phyloP scores from a whole-genome alignment of 2,113 vertebrate genomes.

The Callorhinus ursinus region DNA sequence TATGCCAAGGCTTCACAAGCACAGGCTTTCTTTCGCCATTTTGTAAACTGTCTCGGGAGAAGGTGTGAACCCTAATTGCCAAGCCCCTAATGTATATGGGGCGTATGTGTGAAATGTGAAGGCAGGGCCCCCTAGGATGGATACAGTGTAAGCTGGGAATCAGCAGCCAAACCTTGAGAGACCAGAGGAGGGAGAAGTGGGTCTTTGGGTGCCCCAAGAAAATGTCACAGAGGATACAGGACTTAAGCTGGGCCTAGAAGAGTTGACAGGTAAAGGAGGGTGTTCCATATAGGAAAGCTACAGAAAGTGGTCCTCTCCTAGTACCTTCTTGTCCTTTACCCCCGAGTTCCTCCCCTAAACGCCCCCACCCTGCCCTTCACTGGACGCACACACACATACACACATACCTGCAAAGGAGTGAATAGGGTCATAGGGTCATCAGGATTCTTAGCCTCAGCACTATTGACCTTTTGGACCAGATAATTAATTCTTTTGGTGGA shows the following conservation, averaged over 20 bases:
- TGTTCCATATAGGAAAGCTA: background rate
- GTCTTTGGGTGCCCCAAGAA: background rate
- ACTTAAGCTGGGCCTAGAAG: background rate
- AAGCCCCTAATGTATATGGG: background rate
- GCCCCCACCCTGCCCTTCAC: fast-evolving
- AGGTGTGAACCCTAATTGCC: constrained; percentile 61
- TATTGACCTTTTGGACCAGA: background rate
- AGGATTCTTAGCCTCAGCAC: background rate
- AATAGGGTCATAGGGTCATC: background rate
- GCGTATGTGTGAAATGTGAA: background rate
- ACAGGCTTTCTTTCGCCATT: background rate
- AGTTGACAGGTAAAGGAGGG: background rate
- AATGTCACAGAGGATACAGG: background rate
- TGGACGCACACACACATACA: background rate
- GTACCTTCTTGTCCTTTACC: background rate
- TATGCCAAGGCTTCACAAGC: background rate
- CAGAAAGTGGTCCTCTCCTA: background rate
- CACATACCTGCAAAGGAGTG: background rate
- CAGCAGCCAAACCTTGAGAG: background rate
- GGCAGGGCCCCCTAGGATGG: background rate
- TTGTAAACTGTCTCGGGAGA: background rate
- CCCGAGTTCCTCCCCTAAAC: background rate
- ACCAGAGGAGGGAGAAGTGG: background rate
- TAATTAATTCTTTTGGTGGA: background rate
- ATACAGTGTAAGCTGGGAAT: background rate